Evolutionary conservation across 2,113 vertebrate species (phyloP).

Genomic region (Desmodus rotundus): DNA sequence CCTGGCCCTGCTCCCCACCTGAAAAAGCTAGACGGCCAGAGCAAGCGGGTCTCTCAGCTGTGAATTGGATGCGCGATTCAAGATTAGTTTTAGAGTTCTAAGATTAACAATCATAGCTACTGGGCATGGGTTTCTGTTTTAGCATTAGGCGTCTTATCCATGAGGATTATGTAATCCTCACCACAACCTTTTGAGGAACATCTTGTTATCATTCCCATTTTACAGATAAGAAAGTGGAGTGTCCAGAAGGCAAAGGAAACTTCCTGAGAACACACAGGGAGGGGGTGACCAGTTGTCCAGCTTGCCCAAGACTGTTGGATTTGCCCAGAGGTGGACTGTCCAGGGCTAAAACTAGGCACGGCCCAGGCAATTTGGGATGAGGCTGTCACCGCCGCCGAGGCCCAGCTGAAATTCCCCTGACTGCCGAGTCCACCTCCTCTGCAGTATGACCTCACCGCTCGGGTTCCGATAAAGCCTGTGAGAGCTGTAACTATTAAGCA

Average conservation of each 20-base stretch:
- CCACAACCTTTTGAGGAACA: background rate
- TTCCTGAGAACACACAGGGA: background rate
- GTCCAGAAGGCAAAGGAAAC: background rate
- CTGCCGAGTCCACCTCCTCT: background rate
- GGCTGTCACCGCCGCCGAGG: background rate
- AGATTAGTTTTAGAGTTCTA: background rate
- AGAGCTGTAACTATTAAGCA: background rate
- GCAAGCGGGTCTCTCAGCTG: background rate
- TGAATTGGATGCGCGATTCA: background rate
- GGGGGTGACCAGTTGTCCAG: accelerated
- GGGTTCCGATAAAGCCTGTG: background rate
- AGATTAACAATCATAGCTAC: background rate
- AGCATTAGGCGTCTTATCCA: background rate
- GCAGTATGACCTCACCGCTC: background rate
- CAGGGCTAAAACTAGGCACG: background rate
- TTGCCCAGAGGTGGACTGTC: background rate
- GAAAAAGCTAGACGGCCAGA: background rate
- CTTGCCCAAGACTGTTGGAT: background rate
- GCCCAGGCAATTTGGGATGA: background rate
- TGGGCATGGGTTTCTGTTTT: background rate
- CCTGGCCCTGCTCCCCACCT: background rate
- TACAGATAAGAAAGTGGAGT: background rate
- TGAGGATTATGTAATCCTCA: background rate
- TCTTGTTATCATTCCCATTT: background rate
- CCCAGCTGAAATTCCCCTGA: background rate